Base-by-base conservation (phyloP, 2,888 invertebrate genomes). In the Quadriops clusia region DNA sequence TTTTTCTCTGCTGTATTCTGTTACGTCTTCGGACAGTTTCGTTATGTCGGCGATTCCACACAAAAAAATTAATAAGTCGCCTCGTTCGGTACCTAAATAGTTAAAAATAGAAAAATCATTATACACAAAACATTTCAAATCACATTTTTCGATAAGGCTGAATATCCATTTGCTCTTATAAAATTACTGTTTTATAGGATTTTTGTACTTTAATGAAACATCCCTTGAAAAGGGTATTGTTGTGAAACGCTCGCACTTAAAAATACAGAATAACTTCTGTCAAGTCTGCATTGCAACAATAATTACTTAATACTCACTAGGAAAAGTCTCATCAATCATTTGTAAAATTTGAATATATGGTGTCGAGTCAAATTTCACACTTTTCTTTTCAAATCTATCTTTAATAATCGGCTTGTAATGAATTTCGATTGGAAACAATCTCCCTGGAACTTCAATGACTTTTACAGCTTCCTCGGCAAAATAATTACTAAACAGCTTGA, bases 41-140 rank as follows among this genome's bases (percentile, higher is more conserved):
- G 81, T 79, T 33, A 97, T 95, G 63, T 95, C 95, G 53, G 83
- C 81, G 48, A 90, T 81, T 1, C 95, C 97, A 44, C 93, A 93
- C 46, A 97, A 70, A 60, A 98, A 98, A 53, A 99, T 78, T 3
- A 98, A 64, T 8, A 95, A 68, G 61, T 99, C 98, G 0, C 98
- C 98, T n/a, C n/a, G n/a, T n/a, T n/a, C n/a, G n/a, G n/a, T 47
- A 87, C 7, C 17, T 23, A 30, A 5, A 2, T 4, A 30, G 17
- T 11, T 17, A 8, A 9, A 9, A n/a, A n/a, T n/a, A n/a, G n/a
- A n/a, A n/a, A n/a, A n/a, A n/a, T n/a, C n/a, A n/a, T n/a, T n/a
- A n/a, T n/a, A n/a, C n/a, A n/a, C n/a, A n/a, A n/a, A n/a, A n/a
- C n/a, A n/a, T n/a, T n/a, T n/a, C n/a, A n/a, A n/a, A n/a, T n/a